Conservation (phyloP, 1,140 invertebrate species). For the Musca domestica region DNA sequence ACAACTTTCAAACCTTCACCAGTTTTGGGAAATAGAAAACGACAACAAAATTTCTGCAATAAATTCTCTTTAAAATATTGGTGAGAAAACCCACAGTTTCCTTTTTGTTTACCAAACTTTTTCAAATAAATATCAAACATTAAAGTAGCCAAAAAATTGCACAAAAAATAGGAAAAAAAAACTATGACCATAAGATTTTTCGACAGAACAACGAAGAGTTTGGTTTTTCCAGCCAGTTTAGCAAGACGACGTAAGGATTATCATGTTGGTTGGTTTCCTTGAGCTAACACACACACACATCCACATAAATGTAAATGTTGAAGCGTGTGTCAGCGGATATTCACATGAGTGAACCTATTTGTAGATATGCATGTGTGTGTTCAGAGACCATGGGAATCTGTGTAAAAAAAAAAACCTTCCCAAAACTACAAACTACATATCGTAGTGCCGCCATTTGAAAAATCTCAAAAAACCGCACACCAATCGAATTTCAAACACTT, state of each 20-base stretch:
- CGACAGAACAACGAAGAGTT: background rate
- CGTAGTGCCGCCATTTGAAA: too few species aligned
- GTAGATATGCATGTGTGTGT: background rate
- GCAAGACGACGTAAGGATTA: conserved; percentile 6
- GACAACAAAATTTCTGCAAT: too few species aligned
- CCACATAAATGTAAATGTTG: background rate
- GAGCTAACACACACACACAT: background rate
- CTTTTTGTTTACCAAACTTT: conserved; percentile 15
- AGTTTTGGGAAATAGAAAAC: too few species aligned
- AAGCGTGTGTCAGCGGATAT: background rate
- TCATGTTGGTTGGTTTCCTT: conserved; percentile 11
- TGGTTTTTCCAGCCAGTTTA: background rate
- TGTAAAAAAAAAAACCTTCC: background rate
- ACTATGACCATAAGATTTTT: background rate
- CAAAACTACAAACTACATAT: background rate
- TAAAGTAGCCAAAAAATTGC: background rate
- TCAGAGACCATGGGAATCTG: background rate
- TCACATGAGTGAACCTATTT: background rate
- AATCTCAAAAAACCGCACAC: background rate
- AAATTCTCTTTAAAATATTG: too few species aligned
- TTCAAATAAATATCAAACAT: conserved; percentile 1
- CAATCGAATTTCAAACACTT: conserved; percentile 19
- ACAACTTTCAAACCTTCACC: too few species aligned
- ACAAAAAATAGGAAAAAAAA: background rate
- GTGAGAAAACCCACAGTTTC: background rate